A percentile compares a stretch with the other conserved stretches of the same genome.
These are phyloP conservation scores for Gryllus bimaculatus DNA, from an alignment of 1,140 invertebrate genomes.

Conservation along the genomic window DNA sequence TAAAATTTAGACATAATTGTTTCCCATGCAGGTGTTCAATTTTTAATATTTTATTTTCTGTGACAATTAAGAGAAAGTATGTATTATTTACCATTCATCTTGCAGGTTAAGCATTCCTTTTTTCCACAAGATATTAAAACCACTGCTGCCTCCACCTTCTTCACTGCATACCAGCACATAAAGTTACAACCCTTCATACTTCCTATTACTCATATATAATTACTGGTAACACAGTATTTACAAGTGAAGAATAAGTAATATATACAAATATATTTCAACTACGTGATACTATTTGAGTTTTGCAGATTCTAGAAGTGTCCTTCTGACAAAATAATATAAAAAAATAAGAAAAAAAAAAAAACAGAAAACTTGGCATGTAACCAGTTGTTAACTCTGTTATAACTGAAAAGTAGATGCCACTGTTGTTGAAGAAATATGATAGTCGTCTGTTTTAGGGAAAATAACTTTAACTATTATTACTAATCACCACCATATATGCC, in stretches of 20 bases:
- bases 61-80: neutral
- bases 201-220: neutral
- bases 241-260: neutral
- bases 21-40: too few species aligned
- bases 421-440: conserved; percentile 19
- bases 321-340: conserved; percentile 19
- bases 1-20: too few species aligned
- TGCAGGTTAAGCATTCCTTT: too few species aligned
- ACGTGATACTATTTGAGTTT: conserved; percentile 16
- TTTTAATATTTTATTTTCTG: too few species aligned
- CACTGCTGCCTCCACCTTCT: neutral
- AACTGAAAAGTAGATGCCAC: conserved; percentile 17
- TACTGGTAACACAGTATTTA: neutral
- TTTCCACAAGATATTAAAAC: conserved; percentile 2
- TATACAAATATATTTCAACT: conserved; percentile 14
- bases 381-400: conserved; percentile 15
- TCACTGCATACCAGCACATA: neutral
- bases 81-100: neutral
- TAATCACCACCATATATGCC: conserved; percentile 19
- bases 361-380: conserved; percentile 18
- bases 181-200: neutral
- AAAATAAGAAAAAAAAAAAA: neutral
- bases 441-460: conserved; percentile 19
- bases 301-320: conserved; percentile 23
- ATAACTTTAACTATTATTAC: conserved; percentile 20